Evolutionary conservation across 2,888 invertebrate genomes (phyloP).

Genomic region (Eutolmus rufibarbis): DNA sequence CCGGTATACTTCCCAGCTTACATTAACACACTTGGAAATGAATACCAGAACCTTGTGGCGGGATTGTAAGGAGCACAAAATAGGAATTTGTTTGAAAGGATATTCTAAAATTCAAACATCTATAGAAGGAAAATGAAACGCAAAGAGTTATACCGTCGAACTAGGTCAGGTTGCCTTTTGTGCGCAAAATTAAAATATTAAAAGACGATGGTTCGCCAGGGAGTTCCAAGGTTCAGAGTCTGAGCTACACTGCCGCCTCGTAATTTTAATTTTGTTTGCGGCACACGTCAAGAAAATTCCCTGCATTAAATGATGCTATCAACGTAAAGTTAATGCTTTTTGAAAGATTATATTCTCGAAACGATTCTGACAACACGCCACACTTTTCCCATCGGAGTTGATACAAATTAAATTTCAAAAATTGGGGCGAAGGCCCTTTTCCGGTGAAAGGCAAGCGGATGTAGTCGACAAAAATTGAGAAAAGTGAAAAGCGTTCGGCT

Average conservation of each 20-base stretch:
- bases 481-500: background rate
- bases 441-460: background rate
- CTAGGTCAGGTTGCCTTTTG: background rate
- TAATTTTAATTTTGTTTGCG: background rate
- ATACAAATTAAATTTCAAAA: background rate
- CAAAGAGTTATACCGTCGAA: background rate
- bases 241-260: background rate
- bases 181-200: background rate
- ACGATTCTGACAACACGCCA: background rate
- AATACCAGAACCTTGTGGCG: background rate
- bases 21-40: background rate
- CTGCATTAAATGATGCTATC: background rate
- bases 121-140: background rate
- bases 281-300: background rate
- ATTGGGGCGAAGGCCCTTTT: background rate
- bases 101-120: conserved; percentile 7
- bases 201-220: background rate
- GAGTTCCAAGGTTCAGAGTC: background rate
- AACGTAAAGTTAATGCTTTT: background rate
- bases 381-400: background rate
- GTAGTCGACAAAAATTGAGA: background rate
- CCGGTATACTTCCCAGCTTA: background rate
- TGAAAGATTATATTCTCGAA: background rate
- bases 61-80: background rate
- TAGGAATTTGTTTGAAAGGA: background rate